Evolutionary conservation across 2,797 vertebrate species (phyloP).

Genomic region (Poecilia wingei): DNA sequence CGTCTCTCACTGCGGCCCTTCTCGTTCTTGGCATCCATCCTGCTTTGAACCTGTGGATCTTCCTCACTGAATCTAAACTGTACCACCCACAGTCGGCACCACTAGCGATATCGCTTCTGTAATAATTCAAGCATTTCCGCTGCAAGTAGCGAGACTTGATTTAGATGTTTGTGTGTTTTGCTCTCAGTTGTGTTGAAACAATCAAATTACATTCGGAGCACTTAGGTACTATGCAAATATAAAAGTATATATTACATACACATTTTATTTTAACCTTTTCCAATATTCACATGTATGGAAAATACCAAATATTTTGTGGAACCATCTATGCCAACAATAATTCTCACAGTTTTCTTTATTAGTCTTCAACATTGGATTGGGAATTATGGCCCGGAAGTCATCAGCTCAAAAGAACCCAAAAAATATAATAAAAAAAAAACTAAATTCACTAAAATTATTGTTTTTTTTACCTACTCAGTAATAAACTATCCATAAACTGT

Average conservation of each 20-base stretch:
- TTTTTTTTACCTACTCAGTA: no score
- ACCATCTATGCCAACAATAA: no score
- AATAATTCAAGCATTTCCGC: constrained; percentile 21
- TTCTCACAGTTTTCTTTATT: no score
- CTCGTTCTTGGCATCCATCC: constrained; percentile 24
- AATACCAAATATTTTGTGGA: no score
- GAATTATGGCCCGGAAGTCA: no score
- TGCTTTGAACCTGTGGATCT: constrained; percentile 46
- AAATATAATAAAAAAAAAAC: rapidly evolving
- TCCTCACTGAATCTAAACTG: constrained; percentile 36
- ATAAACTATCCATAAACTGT: no score
- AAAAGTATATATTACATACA: not conserved
- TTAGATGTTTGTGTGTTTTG: constrained; percentile 11
- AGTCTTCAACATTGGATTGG: no score
- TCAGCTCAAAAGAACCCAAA: no score
- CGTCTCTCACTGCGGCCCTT: constrained; percentile 36
- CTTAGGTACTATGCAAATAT: not conserved
- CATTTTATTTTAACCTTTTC: not conserved
- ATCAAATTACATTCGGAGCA: not conserved
- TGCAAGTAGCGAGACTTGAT: constrained; percentile 22
- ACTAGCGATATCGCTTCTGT: constrained; percentile 26
- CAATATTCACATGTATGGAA: not conserved
- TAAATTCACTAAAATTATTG: no score
- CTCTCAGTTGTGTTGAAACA: not conserved
- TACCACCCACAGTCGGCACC: constrained; percentile 50